phyloP scores from a whole-genome alignment of 2,888 invertebrate species.

The Acanthosoma haemorrhoidale region DNA sequence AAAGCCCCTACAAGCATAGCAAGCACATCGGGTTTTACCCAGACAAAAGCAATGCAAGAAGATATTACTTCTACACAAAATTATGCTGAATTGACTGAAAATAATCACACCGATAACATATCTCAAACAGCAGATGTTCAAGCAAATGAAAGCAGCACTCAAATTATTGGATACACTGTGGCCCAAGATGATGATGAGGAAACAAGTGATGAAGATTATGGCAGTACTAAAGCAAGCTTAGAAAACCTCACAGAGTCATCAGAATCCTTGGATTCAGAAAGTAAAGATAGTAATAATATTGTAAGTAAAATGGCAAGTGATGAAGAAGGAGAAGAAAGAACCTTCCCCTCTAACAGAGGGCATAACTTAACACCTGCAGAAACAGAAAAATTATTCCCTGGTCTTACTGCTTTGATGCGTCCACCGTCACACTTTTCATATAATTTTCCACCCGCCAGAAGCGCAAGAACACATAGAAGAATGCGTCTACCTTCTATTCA shows the following conservation, averaged over 20 bases:
- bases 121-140: neutral
- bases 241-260: constrained; percentile 44
- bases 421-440: constrained; percentile 30
- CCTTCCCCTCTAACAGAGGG: neutral
- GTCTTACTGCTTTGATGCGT: constrained; percentile 33
- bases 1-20: neutral
- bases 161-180: neutral
- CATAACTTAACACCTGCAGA: constrained; percentile 32
- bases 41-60: constrained; percentile 32
- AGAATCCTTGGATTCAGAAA: constrained; percentile 22
- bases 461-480: constrained; percentile 42
- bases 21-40: constrained; percentile 1
- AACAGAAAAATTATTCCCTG: constrained; percentile 32
- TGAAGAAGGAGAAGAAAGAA: constrained; percentile 26
- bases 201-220: constrained; percentile 7
- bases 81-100: constrained; percentile 27
- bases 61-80: constrained; percentile 32
- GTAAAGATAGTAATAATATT: constrained; percentile 28
- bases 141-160: neutral
- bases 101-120: neutral
- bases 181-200: constrained; percentile 23
- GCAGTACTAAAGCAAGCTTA: neutral
- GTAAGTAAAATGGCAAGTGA: constrained; percentile 42
- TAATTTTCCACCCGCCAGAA: constrained; percentile 35
- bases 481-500: constrained; percentile 41